phyloP scores from a whole-genome alignment of 2,888 invertebrate genomes.

The Abscondita cerata region DNA sequence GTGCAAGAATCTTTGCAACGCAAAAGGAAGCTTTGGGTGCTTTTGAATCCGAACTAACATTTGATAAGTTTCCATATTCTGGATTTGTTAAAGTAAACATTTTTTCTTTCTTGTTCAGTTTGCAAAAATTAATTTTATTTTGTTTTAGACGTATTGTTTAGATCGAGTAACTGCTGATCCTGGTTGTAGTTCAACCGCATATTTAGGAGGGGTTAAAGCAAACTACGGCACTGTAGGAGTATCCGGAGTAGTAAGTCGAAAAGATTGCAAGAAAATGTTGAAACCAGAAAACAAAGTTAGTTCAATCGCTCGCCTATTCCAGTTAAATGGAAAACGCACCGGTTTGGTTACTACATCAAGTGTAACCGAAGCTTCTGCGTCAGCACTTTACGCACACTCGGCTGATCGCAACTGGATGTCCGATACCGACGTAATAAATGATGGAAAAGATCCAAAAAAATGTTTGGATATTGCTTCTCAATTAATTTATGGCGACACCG shows the following conservation, averaged over 20 bases:
- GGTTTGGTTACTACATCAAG: slow-evolving; percentile 80
- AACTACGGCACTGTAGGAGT: slow-evolving; percentile 80
- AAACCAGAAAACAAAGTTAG: slow-evolving; percentile 65
- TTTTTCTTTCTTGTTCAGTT: too few relatives aligned
- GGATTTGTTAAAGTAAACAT: slow-evolving; percentile 78
- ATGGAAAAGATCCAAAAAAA: slow-evolving; percentile 59
- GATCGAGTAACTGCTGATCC: slow-evolving; percentile 82
- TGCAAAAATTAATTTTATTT: neutral
- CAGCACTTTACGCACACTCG: slow-evolving; percentile 72
- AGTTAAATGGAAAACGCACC: slow-evolving; percentile 68
- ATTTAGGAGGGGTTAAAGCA: slow-evolving; percentile 78
- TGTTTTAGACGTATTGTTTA: slow-evolving; percentile 74
- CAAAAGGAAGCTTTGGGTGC: slow-evolving; percentile 65
- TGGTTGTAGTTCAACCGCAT: slow-evolving; percentile 83
- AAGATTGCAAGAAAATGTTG: slow-evolving; percentile 68
- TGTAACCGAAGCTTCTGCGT: slow-evolving; percentile 81
- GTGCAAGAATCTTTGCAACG: slow-evolving; percentile 68
- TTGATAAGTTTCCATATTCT: slow-evolving; percentile 76
- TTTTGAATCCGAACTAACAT: slow-evolving; percentile 72
- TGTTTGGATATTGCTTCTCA: slow-evolving; percentile 80
- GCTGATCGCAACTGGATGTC: slow-evolving; percentile 77
- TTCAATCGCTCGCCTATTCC: slow-evolving; percentile 76
- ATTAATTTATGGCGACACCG: slow-evolving; percentile 70
- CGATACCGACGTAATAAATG: slow-evolving; percentile 65
- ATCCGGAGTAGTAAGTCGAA: slow-evolving; percentile 67